Evolutionary conservation across 2,797 vertebrate genomes (phyloP).

Genomic region (Phrynocephalus forsythii): DNA sequence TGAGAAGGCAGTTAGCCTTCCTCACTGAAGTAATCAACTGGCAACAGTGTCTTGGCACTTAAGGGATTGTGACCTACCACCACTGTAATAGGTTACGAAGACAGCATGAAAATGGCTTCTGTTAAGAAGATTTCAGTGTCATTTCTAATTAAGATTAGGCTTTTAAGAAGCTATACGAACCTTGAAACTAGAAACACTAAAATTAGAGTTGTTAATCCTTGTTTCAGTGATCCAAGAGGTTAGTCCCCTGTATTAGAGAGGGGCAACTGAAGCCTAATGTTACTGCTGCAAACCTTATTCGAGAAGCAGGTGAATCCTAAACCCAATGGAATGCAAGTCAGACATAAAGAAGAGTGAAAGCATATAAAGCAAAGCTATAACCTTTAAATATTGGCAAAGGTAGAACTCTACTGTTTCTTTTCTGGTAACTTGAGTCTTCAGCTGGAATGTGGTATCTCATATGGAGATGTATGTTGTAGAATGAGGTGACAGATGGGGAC

Average conservation of each 20-base stretch:
- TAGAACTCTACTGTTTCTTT: not conserved
- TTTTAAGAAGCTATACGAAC: slow-evolving; percentile 69
- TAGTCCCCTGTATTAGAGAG: slow-evolving; percentile 46
- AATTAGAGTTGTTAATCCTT: slow-evolving; percentile 58
- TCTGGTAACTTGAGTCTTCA: not conserved
- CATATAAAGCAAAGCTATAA: too few relatives aligned
- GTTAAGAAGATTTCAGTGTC: slow-evolving; percentile 73
- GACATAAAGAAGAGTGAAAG: not conserved
- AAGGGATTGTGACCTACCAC: slow-evolving; percentile 56
- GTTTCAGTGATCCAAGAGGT: slow-evolving; percentile 62
- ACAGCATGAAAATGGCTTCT: slow-evolving; percentile 64
- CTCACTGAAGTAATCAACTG: slow-evolving; percentile 5
- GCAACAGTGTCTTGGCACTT: slow-evolving; percentile 40
- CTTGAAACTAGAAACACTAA: slow-evolving; percentile 66
- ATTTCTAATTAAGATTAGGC: slow-evolving; percentile 68
- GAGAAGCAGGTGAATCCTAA: slow-evolving; percentile 33
- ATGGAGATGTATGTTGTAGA: not conserved
- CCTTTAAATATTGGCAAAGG: not conserved
- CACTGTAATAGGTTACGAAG: slow-evolving; percentile 66
- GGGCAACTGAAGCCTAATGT: slow-evolving; percentile 39
- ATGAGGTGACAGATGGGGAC: too few relatives aligned
- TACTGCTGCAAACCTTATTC: not conserved
- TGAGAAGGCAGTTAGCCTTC: slow-evolving; percentile 31
- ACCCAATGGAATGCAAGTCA: slow-evolving; percentile 28
- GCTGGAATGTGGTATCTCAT: not conserved